A percentile compares a stretch with the other conserved stretches of the same genome.
Conservation (phyloP, 1,140 invertebrate genomes). For the Bombus pyrosoma region DNA sequence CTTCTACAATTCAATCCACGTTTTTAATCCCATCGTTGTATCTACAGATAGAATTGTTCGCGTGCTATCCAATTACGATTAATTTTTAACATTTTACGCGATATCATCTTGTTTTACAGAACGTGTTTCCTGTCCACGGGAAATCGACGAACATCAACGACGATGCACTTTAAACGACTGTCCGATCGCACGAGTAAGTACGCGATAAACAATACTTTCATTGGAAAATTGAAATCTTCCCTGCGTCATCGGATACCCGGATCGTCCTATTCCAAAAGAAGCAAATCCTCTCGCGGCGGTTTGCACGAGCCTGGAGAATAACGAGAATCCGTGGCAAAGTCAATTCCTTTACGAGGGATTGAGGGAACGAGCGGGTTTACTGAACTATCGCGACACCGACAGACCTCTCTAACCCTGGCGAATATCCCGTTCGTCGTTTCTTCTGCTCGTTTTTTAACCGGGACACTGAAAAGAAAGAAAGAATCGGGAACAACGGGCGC, state of each 20-base stretch:
- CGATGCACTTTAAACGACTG: no score
- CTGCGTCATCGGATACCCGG: no score
- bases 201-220: no score
- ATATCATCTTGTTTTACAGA: not conserved
- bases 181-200: no score
- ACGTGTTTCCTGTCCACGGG: no score
- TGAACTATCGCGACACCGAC: not conserved
- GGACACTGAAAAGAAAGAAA: not conserved
- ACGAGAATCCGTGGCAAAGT: not conserved
- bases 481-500: constrained; percentile 7
- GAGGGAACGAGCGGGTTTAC: not conserved
- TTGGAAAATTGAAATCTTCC: no score
- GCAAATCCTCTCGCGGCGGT: no score
- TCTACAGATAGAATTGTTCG: no score
- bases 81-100: not conserved
- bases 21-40: not conserved
- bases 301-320: no score
- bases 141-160: no score
- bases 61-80: not conserved
- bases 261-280: no score
- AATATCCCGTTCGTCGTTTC: not conserved
- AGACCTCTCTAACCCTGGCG: not conserved
- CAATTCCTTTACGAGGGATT: not conserved
- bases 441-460: constrained; percentile 23
- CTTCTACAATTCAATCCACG: not conserved